Evolutionary conservation across 2,113 vertebrate genomes (phyloP).

Genomic region (Rynchops niger): DNA sequence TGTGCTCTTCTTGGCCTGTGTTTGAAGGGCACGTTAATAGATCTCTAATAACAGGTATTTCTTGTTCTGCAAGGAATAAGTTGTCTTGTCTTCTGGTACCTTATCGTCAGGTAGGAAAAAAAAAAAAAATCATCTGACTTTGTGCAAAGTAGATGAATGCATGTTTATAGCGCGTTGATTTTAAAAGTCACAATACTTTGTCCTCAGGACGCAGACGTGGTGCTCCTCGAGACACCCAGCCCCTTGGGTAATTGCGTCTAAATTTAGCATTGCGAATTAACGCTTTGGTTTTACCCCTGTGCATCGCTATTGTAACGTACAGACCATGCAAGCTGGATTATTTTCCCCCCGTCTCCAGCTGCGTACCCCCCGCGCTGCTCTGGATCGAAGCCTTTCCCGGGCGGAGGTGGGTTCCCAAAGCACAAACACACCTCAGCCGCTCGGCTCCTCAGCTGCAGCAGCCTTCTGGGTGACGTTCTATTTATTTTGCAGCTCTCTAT

Average conservation of each 20-base stretch:
- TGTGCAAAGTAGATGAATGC: not conserved
- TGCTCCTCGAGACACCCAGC: not conserved
- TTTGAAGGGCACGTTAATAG: constrained; percentile 11
- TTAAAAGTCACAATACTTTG: not conserved
- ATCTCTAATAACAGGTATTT: constrained; percentile 9
- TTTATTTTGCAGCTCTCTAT: not conserved
- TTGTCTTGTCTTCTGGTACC: not conserved
- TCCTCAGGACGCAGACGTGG: not conserved
- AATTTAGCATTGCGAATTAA: not conserved
- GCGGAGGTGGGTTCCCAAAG: not conserved
- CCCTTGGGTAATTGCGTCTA: not conserved
- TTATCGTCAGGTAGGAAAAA: not conserved
- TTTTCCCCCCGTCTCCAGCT: not conserved
- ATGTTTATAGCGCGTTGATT: not conserved
- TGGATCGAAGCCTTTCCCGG: not conserved
- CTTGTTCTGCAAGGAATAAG: not conserved
- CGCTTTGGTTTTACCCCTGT: not conserved
- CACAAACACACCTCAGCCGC: not conserved
- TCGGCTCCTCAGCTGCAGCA: not conserved
- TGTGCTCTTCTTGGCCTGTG: not conserved
- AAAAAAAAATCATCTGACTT: not conserved
- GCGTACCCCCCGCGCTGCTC: no score
- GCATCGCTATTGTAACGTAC: not conserved
- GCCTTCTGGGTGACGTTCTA: not conserved
- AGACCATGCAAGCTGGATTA: not conserved